Base-by-base conservation (phyloP, 2,113 vertebrate species). In the Panthera tigris region DNA sequence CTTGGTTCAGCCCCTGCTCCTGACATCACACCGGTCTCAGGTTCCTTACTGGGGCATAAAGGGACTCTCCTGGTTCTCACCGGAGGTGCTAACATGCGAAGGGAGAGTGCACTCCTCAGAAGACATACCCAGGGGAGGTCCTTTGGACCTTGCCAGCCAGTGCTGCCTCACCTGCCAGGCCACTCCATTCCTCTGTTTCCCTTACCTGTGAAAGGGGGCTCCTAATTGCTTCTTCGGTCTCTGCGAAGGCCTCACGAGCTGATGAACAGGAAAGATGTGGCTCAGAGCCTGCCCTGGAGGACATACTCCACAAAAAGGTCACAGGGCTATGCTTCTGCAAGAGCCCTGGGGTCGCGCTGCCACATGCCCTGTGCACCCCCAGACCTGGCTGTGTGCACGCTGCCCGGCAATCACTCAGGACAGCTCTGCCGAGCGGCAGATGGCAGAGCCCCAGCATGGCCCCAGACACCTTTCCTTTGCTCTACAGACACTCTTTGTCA, bases 401-500 rank as follows among this genome's bases (percentile, higher is more conserved):
- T 68, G 21, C 63, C 25, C 6, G 0, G 41, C 19, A 3, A 8
- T 33, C 25, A 0, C 69, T 29, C 80, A 15, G 50, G 61, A 36
- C 9, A 85, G 50, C 86, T 86, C 69, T 71, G 63, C 65, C 80
- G 65, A 82, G 45, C 33, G 94, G 82, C 97, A 97, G 94, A 87
- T 95, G 66, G 83, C 83, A 81, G 23, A 55, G 50, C 69, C 79
- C 84, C 74, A 61, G 87, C 85, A 12, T 66, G 89, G 50, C 39
- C 78, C 76, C 39, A 66, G 57, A 82, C 52, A 69, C 78, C 95
- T 95, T 86, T 16, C 31, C 66, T 92, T 81, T 73, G 76, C 93
- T 96, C 95, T 76, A 73, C 81, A 97, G 96, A 88, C 36, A 84
- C 52, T 90, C 95, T 86, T 78, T 48, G 74, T 90, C 83, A 29